Conservation (phyloP, 2,888 invertebrate genomes). For the Monoplex corrugatus region DNA sequence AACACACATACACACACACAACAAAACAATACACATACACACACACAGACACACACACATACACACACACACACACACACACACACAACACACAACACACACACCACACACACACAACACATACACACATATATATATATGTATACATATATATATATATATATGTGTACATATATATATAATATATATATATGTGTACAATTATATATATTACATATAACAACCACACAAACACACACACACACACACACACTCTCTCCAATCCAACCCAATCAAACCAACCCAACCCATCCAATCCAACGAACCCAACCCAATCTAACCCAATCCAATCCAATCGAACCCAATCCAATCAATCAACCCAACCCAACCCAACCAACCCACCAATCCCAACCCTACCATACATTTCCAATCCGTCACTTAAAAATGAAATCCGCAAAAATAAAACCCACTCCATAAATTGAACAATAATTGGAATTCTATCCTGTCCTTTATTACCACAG, state of each 20-base stretch:
- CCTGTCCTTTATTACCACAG: too few relatives aligned
- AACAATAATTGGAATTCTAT: too few relatives aligned
- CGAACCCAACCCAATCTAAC: too few relatives aligned
- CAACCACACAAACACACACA: conserved; percentile 38
- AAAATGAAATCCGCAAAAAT: too few relatives aligned
- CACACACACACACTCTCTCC: conserved; percentile 34
- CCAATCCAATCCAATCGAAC: too few relatives aligned
- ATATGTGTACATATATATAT: too few relatives aligned
- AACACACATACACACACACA: conserved; percentile 44
- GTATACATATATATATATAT: not conserved
- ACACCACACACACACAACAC: not conserved
- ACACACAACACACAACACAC: not conserved
- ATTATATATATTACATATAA: too few relatives aligned
- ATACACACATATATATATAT: not conserved
- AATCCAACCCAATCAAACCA: not conserved
- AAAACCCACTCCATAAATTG: too few relatives aligned
- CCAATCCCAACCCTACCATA: not conserved
- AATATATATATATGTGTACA: too few relatives aligned
- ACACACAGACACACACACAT: conserved; percentile 27
- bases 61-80: not conserved
- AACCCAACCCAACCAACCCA: not conserved
- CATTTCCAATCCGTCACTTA: not conserved
- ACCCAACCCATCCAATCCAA: too few relatives aligned
- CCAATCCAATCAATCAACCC: not conserved
- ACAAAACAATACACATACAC: too few relatives aligned